Evolutionary conservation across 2,797 vertebrate species (phyloP).

Genomic region (Amblyopsis hoosieri): DNA sequence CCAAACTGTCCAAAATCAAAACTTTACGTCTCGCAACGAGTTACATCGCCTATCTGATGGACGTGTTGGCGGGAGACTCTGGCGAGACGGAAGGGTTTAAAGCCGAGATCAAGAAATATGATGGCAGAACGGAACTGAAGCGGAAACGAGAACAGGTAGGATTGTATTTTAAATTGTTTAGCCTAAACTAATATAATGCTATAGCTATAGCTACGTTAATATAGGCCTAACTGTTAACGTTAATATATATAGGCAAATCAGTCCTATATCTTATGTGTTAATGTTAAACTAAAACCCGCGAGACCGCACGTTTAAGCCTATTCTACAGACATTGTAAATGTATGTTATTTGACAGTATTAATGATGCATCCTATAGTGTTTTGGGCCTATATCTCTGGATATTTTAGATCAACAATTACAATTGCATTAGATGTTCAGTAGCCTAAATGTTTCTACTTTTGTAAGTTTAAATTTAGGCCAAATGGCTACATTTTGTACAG

Average conservation of each 20-base stretch:
- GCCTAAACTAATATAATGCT: background rate
- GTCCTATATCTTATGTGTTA: background rate
- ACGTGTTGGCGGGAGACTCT: slow-evolving; percentile 90
- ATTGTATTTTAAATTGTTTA: background rate
- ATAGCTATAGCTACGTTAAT: background rate
- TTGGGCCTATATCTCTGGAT: too few relatives aligned
- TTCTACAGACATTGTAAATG: too few relatives aligned
- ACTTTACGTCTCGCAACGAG: slow-evolving; percentile 88
- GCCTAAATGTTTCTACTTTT: too few relatives aligned
- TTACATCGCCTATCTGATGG: slow-evolving; percentile 91
- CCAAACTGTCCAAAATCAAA: slow-evolving; percentile 91
- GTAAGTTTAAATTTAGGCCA: too few relatives aligned
- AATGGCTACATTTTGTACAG: too few relatives aligned
- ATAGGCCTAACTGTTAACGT: background rate
- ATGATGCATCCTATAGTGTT: too few relatives aligned
- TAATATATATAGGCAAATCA: background rate
- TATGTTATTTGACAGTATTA: too few relatives aligned
- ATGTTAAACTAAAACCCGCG: too few relatives aligned
- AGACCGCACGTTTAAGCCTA: too few relatives aligned
- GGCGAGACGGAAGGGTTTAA: slow-evolving; percentile 91
- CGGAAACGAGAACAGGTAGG: slow-evolving; percentile 90
- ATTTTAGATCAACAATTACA: too few relatives aligned
- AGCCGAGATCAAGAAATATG: slow-evolving; percentile 91
- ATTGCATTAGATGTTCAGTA: too few relatives aligned
- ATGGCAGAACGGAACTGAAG: slow-evolving; percentile 84